Percentiles rank a stretch among this genome's conserved stretches.
phyloP scores from a whole-genome alignment of 2,797 vertebrate species.

The Acridotheres tristis region DNA sequence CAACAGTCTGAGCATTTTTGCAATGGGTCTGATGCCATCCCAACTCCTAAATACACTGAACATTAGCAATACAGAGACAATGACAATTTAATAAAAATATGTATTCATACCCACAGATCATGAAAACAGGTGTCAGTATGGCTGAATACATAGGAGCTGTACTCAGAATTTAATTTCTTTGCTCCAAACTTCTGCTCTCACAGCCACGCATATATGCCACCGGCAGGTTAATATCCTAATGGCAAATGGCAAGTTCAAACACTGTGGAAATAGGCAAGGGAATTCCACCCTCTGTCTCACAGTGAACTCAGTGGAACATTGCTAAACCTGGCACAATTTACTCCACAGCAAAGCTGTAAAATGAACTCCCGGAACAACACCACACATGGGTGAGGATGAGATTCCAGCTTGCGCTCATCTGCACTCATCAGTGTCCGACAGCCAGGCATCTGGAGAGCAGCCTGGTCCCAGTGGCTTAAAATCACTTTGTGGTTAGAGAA shows the following conservation, averaged over 20 bases:
- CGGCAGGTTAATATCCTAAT: not conserved
- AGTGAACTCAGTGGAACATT: not conserved
- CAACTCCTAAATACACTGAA: not conserved
- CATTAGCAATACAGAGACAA: not conserved
- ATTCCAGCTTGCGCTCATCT: not conserved
- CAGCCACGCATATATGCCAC: rapidly evolving
- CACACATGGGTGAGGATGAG: not conserved
- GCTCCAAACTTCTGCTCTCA: not conserved
- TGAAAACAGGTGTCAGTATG: not conserved
- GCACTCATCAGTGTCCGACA: not conserved
- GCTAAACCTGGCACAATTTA: not conserved
- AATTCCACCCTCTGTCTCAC: not conserved
- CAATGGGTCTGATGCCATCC: not conserved
- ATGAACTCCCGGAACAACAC: not conserved
- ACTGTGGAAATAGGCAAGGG: not conserved
- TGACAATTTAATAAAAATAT: not conserved
- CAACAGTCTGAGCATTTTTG: not conserved
- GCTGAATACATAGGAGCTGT: not conserved
- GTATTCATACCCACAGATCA: not conserved
- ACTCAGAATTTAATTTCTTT: not conserved
- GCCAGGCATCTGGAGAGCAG: not conserved
- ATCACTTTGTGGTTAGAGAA: not conserved
- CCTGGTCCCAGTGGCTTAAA: not conserved
- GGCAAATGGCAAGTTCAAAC: not conserved
- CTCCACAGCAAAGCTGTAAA: not conserved